Base-by-base conservation (phyloP, 2,113 vertebrate species). In the Saccopteryx leptura region DNA sequence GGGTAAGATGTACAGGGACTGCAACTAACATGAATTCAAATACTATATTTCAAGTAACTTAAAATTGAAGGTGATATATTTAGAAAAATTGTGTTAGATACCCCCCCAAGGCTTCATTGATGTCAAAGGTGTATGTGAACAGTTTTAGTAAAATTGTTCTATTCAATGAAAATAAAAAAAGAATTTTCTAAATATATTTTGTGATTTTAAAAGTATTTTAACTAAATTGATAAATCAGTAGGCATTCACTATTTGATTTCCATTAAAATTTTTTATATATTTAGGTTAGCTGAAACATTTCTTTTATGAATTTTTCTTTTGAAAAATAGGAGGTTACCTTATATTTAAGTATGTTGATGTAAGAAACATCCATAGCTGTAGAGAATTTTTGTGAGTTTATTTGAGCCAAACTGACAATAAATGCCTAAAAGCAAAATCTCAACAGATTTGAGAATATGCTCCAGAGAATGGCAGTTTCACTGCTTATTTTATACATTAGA, bases 281-380 rank as follows among this genome's bases (percentile, higher is more conserved):
- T 83, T 28, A 21, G 24, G 21, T 71, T 93, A 83, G 54, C 46
- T 79, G 56, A 79, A 95, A 93, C 28, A 68, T 71, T 95, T 80
- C 21, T 81, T 81, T 85, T 83, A 54, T 92, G 46, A 83, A 65
- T 69, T 61, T 83, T 76, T 88, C 68, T 69, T 95, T 92, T 69
- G 26, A n/a, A n/a, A 94, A 94, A n/a, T 50, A 50, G 68, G 19
- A 61, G 48, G 56, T 82, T 80, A 24, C 33, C 28, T 75, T 82
- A 58, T 88, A 69, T 89, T 95, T 61, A 69, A 19, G 12, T 84
- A 28, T 72, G 39, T 72, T 46, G 4, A 24, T 46, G 39, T 71
- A 46, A 46, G 39, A 72, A 72, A 72, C 69, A 46, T 46, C 19
- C 46, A 72, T 24, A 72, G 21, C 21, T 72, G 39, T 23, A 46